These are phyloP conservation scores for Phaedon cochleariae DNA, from an alignment of 2,888 invertebrate genomes.

Conservation along the genomic window DNA sequence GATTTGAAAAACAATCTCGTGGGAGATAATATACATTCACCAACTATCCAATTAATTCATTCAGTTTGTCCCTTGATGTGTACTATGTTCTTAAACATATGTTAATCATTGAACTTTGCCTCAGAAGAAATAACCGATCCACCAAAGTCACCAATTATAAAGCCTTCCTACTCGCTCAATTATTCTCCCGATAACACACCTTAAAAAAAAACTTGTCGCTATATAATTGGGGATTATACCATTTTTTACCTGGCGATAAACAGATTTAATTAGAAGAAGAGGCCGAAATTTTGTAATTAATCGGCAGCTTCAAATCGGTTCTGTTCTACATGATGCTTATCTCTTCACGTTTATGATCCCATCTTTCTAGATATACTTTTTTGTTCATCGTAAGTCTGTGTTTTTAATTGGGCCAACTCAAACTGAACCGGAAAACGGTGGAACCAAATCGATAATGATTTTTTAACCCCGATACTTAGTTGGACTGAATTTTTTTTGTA, in stretches of 20 bases:
- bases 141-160: not conserved
- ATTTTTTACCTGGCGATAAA: not conserved
- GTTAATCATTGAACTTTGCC: not conserved
- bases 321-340: conserved; percentile 18
- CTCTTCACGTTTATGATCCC: not conserved
- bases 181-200: not conserved
- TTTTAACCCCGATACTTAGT: too few relatives aligned
- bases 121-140: not conserved
- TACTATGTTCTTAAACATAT: not conserved
- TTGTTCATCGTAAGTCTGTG: too few relatives aligned
- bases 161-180: not conserved
- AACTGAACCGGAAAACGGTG: too few relatives aligned
- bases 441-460: too few relatives aligned
- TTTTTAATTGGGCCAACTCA: too few relatives aligned
- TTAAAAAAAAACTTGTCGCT: not conserved
- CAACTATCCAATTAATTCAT: not conserved
- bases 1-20: not conserved
- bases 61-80: not conserved
- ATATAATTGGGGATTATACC: conserved; percentile 15
- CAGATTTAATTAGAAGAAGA: not conserved
- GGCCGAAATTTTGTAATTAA: not conserved
- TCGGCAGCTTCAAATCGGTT: conserved; percentile 6
- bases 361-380: not conserved
- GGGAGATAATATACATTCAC: too few relatives aligned
- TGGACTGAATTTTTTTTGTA: too few relatives aligned